Percentiles rank a stretch among this genome's conserved stretches.
phyloP scores from a whole-genome alignment of 1,140 invertebrate species.

The Archegozetes longisetosus region DNA sequence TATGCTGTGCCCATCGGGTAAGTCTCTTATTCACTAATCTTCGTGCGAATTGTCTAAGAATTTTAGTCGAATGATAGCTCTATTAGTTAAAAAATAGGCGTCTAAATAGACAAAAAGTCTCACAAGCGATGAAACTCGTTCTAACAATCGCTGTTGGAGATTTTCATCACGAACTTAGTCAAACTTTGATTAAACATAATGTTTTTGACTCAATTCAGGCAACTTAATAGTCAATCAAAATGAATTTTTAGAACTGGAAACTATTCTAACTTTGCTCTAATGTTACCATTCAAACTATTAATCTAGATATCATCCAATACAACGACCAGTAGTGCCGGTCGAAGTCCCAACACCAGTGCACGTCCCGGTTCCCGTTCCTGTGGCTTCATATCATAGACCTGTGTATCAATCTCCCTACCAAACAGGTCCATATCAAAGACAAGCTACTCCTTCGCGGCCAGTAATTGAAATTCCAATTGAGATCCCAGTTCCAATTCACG shows the following conservation, averaged over 20 bases:
- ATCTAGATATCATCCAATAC: not conserved
- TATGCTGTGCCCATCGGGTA: not conserved
- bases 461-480: slow-evolving; percentile 3
- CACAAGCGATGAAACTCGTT: too few species aligned
- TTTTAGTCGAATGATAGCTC: too few species aligned
- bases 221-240: too few species aligned
- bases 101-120: too few species aligned
- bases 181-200: too few species aligned
- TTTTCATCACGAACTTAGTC: too few species aligned
- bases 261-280: too few species aligned
- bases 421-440: not conserved
- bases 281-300: not conserved
- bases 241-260: too few species aligned
- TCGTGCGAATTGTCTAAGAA: too few species aligned
- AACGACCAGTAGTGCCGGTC: not conserved
- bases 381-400: not conserved
- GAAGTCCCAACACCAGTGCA: slow-evolving; percentile 1
- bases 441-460: not conserved
- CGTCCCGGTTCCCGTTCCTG: slow-evolving; percentile 1
- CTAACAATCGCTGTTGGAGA: too few species aligned
- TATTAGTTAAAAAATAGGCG: too few species aligned
- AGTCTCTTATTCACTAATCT: not conserved
- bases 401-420: slow-evolving; percentile 4
- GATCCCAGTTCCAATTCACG: slow-evolving; percentile 4
- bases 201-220: too few species aligned